Evolutionary conservation across 2,797 vertebrate species (phyloP).

Genomic region (Platyrinchus mystaceus): DNA sequence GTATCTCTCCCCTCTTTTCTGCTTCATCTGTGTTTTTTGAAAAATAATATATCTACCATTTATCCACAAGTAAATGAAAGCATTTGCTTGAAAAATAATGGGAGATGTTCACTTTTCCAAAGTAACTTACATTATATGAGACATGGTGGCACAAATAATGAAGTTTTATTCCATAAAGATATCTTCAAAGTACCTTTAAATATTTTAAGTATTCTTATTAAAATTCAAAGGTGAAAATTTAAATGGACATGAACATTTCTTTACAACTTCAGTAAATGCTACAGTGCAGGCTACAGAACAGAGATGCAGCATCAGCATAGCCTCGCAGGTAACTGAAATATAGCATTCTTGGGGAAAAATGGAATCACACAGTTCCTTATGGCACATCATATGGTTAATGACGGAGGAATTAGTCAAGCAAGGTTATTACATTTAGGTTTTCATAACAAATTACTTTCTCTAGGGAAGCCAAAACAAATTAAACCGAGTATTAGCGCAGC

Average conservation of each 20-base stretch:
- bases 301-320: fast-evolving
- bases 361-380: background rate
- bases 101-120: background rate
- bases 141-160: background rate
- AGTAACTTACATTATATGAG: background rate
- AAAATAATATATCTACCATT: background rate
- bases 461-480: background rate
- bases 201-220: background rate
- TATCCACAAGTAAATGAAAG: background rate
- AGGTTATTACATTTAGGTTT: background rate
- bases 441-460: background rate
- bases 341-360: background rate
- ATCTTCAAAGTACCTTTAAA: background rate
- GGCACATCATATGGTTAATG: background rate
- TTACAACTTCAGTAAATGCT: background rate
- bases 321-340: background rate
- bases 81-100: background rate
- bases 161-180: background rate
- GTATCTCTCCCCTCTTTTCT: background rate
- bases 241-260: background rate
- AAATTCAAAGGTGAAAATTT: background rate
- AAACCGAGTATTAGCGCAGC: fast-evolving
- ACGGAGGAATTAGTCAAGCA: background rate
- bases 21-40: background rate
- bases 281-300: background rate